Evolutionary conservation across 92 coral and sea anemone species (phyloP).

Genomic region (Phenganax stokvisi): DNA sequence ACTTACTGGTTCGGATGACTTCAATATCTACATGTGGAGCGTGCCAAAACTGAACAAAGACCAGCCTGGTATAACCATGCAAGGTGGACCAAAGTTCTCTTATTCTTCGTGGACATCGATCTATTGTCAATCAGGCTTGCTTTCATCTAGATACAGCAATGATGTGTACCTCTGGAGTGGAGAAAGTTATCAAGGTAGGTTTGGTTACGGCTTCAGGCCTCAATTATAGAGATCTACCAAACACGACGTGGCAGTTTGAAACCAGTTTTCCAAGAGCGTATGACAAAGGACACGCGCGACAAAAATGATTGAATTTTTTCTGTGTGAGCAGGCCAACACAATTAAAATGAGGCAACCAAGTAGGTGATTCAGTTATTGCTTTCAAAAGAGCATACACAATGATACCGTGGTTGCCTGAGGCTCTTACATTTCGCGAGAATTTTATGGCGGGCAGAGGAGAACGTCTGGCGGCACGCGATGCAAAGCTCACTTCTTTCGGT

Average conservation of each 20-base stretch:
- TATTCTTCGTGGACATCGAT: conserved; percentile 79
- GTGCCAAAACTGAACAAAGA: conserved; percentile 59
- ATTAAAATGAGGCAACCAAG: too few relatives aligned
- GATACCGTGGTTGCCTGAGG: too few relatives aligned
- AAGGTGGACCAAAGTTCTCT: conserved; percentile 65
- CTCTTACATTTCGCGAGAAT: too few relatives aligned
- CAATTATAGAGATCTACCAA: too few relatives aligned
- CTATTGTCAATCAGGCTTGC: conserved; percentile 94
- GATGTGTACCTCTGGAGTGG: conserved; percentile 93
- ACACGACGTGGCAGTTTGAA: too few relatives aligned
- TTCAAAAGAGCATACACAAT: too few relatives aligned
- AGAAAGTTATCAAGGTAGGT: conserved; percentile 83
- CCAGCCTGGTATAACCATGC: conserved; percentile 38
- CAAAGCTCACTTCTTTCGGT: not conserved
- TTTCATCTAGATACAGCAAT: conserved; percentile 74
- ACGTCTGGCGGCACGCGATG: conserved; percentile 13
- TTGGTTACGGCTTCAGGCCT: not conserved
- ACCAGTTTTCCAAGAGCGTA: too few relatives aligned
- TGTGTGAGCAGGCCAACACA: too few relatives aligned
- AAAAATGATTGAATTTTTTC: too few relatives aligned
- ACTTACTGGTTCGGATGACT: conserved; percentile 94
- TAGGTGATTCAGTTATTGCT: too few relatives aligned
- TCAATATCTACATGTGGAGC: conserved; percentile 84
- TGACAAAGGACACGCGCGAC: too few relatives aligned
- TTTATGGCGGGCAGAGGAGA: not conserved